phyloP scores from a whole-genome alignment of 2,888 invertebrate species.

The Cheilosia vulpina region DNA sequence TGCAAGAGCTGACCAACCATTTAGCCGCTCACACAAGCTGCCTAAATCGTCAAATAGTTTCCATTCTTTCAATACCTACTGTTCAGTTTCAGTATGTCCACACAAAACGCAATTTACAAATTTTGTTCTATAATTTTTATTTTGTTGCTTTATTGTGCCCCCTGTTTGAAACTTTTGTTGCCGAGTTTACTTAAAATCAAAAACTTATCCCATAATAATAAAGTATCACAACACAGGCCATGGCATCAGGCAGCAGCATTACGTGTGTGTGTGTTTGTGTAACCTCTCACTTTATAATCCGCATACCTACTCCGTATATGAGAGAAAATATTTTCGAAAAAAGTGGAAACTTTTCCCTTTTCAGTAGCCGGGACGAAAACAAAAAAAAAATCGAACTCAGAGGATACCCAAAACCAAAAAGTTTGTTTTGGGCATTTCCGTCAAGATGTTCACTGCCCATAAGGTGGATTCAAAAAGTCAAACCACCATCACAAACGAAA shows the following conservation, averaged over 20 bases:
- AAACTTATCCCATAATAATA: conserved; percentile 74
- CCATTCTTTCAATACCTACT: conserved; percentile 19
- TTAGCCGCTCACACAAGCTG: too few species aligned
- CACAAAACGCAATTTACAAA: conserved; percentile 51
- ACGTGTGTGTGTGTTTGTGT: conserved; percentile 13
- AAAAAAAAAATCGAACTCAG: conserved; percentile 3
- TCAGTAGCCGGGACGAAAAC: conserved; percentile 41
- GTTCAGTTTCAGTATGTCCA: neutral
- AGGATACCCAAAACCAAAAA: conserved; percentile 45
- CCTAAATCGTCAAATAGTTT: neutral
- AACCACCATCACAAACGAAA: conserved; percentile 43
- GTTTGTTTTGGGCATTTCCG: conserved; percentile 73
- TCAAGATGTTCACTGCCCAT: conserved; percentile 73
- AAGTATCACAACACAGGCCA: conserved; percentile 62
- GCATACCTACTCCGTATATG: conserved; percentile 31
- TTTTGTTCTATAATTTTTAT: conserved; percentile 59
- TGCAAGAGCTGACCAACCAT: too few species aligned
- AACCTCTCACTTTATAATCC: conserved; percentile 64
- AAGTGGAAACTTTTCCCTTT: conserved; percentile 48
- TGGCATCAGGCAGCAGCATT: conserved; percentile 33
- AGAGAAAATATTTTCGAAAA: conserved; percentile 51
- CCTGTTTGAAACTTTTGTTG: conserved; percentile 58
- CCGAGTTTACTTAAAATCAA: conserved; percentile 68
- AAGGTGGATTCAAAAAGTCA: conserved; percentile 68
- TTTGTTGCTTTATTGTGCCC: conserved; percentile 54